Percentiles rank a stretch among this genome's conserved stretches.
These are phyloP conservation scores for Drosophila rufa DNA, from an alignment of 1,140 invertebrate species.

Conservation along the genomic window DNA sequence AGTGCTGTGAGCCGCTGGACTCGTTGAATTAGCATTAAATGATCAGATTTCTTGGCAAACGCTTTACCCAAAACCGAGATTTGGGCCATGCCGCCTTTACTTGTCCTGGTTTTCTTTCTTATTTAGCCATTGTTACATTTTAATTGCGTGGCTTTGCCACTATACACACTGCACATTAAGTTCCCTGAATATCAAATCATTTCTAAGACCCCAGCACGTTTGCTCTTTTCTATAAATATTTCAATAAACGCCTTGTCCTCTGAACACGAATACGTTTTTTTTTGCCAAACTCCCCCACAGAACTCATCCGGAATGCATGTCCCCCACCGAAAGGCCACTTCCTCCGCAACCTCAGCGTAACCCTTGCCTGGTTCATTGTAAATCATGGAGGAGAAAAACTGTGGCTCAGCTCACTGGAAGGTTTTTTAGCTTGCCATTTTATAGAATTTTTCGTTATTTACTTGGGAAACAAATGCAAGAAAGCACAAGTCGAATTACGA, in stretches of 20 bases:
- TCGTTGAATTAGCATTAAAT: not conserved
- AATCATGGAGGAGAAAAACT: conserved; percentile 36
- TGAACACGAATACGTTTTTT: conserved; percentile 5
- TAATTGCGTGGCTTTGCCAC: not conserved
- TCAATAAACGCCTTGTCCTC: conserved; percentile 65
- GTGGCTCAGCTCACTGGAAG: conserved; percentile 11
- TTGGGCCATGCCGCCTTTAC: not conserved
- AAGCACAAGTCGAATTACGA: not conserved
- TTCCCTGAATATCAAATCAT: conserved; percentile 44
- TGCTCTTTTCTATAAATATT: conserved; percentile 63
- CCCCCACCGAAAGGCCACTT: conserved; percentile 8
- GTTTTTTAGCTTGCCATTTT: conserved; percentile 45
- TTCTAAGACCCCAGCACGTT: conserved; percentile 13
- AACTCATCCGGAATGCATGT: conserved; percentile 40
- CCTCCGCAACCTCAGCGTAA: conserved; percentile 5
- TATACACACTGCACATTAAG: conserved; percentile 47
- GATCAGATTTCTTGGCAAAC: not conserved
- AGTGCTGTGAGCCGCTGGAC: not conserved
- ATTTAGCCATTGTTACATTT: conserved; percentile 3
- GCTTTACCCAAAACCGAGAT: not conserved
- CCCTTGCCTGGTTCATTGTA: conserved; percentile 39
- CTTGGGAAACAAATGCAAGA: conserved; percentile 20
- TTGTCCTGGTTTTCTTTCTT: not conserved
- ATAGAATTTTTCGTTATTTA: conserved; percentile 67
- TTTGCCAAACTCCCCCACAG: conserved; percentile 27